Percentiles rank a stretch among this genome's conserved stretches.
phyloP scores from a whole-genome alignment of 1,140 invertebrate genomes.

The Heliconius nattereri region DNA sequence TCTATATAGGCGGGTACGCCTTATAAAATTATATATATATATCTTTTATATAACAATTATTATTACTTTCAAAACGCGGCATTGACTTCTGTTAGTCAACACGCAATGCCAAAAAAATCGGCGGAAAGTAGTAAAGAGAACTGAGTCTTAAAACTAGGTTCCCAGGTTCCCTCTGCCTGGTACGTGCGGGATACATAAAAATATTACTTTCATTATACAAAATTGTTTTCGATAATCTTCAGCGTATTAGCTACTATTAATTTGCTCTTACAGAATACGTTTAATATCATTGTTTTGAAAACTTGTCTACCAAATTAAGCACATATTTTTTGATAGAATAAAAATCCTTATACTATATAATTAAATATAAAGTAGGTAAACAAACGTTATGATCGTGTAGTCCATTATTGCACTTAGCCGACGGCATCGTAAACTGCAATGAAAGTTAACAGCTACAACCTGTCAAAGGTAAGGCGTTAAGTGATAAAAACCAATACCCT shows the following conservation, averaged over 20 bases:
- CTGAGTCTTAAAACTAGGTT: too few relatives aligned
- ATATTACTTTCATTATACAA: too few relatives aligned
- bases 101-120: too few relatives aligned
- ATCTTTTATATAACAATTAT: too few relatives aligned
- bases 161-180: too few relatives aligned
- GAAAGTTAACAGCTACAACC: conserved; percentile 37
- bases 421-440: conserved; percentile 56
- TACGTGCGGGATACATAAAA: too few relatives aligned
- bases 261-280: background rate
- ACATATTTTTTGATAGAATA: too few relatives aligned
- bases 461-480: conserved; percentile 27
- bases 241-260: background rate
- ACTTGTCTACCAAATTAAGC: too few relatives aligned
- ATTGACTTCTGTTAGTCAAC: too few relatives aligned
- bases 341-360: background rate
- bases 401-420: conserved; percentile 53
- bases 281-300: background rate
- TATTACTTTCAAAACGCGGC: too few relatives aligned
- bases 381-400: conserved; percentile 13
- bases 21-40: background rate
- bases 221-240: too few relatives aligned
- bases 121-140: too few relatives aligned
- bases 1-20: background rate
- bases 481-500: background rate
- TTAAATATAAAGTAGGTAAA: background rate